These are phyloP conservation scores for Rhegmatorhina hoffmannsi DNA, from an alignment of 2,113 vertebrate species.

Conservation along the genomic window DNA sequence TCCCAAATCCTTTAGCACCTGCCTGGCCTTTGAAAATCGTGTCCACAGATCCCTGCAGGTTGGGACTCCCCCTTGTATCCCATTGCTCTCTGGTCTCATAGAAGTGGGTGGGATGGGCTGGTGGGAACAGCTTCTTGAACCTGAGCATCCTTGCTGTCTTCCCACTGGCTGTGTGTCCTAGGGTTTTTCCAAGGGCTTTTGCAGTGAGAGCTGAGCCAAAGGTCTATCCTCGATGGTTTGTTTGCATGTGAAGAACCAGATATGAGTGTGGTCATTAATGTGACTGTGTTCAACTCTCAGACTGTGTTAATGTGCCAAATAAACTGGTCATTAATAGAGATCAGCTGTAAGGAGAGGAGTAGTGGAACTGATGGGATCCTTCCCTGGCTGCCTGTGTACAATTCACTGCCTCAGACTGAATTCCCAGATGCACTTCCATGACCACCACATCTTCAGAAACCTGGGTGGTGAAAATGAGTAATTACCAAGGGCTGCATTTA, in stretches of 20 bases:
- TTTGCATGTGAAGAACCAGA: neutral
- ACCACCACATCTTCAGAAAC: neutral
- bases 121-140: neutral
- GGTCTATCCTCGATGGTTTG: neutral
- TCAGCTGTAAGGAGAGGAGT: neutral
- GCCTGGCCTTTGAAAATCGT: neutral
- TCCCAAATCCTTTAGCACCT: neutral
- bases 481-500: neutral
- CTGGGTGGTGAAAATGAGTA: neutral
- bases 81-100: neutral
- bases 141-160: neutral
- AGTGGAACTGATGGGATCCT: neutral
- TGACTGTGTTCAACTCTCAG: neutral
- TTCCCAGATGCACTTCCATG: neutral
- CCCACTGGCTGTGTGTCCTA: neutral
- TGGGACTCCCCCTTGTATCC: neutral
- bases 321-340: neutral
- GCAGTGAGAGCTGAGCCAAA: neutral
- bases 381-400: neutral
- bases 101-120: neutral
- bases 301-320: neutral
- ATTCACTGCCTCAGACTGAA: neutral
- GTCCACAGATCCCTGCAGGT: neutral
- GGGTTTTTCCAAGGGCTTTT: neutral
- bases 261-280: neutral